Evolutionary conservation across 2,797 vertebrate species (phyloP).

Genomic region (Emydoidea blandingii): DNA sequence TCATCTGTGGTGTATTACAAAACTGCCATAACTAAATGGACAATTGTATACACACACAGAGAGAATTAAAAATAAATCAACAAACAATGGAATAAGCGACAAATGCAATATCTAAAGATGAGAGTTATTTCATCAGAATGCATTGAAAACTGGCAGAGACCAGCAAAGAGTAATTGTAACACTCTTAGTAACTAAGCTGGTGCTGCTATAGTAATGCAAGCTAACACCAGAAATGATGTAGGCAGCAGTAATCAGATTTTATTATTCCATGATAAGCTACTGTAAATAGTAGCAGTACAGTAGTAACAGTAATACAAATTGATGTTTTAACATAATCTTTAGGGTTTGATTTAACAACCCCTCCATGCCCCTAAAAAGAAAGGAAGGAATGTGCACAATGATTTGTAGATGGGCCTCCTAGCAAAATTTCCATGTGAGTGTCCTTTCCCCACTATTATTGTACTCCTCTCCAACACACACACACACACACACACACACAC

Average conservation of each 20-base stretch:
- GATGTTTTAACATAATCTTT: background rate
- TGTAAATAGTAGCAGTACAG: background rate
- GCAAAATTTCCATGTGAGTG: background rate
- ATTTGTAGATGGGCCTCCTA: background rate
- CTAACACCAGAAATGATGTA: background rate
- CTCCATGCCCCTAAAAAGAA: background rate
- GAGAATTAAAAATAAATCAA: constrained; percentile 58
- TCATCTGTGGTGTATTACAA: constrained; percentile 37
- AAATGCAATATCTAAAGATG: constrained; percentile 42
- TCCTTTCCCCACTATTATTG: background rate
- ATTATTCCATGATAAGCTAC: background rate
- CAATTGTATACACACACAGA: constrained; percentile 43
- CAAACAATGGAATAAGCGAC: constrained; percentile 46
- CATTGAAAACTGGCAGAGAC: constrained; percentile 13
- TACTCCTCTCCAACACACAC: background rate
- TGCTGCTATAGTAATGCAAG: background rate
- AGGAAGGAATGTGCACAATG: background rate
- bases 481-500: no score
- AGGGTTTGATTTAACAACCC: background rate
- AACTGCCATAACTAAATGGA: constrained; percentile 64
- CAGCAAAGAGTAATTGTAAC: background rate
- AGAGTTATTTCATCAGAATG: constrained; percentile 16
- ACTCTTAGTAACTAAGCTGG: constrained; percentile 24
- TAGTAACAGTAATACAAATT: background rate
- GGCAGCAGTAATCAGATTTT: background rate